Conservation (phyloP, 2,797 vertebrate genomes). For the Coreius guichenoti region DNA sequence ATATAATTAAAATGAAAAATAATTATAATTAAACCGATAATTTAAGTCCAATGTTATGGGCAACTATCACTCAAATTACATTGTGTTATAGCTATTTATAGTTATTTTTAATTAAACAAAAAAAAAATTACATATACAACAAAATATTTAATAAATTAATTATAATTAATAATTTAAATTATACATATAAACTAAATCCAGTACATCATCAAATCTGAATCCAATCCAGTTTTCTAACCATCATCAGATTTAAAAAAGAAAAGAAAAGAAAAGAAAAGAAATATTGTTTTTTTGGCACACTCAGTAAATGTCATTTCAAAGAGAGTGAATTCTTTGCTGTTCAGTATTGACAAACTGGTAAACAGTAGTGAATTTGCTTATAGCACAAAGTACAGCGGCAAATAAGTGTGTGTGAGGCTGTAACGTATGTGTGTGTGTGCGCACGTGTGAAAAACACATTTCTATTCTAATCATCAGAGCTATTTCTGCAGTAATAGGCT, state of each 20-base stretch:
- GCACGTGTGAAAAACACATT: conserved; percentile 19
- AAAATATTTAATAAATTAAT: background rate
- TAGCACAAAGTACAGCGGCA: conserved; percentile 23
- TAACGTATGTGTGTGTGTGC: background rate
- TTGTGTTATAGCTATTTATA: background rate
- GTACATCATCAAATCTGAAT: background rate
- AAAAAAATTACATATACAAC: background rate
- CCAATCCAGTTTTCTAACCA: background rate
- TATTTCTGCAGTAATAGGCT: conserved; percentile 16
- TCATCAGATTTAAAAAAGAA: background rate
- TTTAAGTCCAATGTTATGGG: background rate
- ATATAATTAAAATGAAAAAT: background rate
- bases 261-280: too few species aligned
- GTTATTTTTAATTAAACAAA: background rate
- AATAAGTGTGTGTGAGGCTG: conserved; percentile 15
- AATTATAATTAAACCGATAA: background rate
- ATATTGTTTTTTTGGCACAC: background rate
- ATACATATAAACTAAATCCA: background rate
- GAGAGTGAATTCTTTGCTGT: background rate
- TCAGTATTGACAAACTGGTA: background rate
- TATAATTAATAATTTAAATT: background rate
- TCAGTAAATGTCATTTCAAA: background rate
- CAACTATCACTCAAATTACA: too few species aligned
- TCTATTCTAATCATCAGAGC: conserved; percentile 24
- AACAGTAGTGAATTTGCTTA: conserved; percentile 27